Conservation (phyloP, 2,888 invertebrate species). For the Odontocerum albicorne region DNA sequence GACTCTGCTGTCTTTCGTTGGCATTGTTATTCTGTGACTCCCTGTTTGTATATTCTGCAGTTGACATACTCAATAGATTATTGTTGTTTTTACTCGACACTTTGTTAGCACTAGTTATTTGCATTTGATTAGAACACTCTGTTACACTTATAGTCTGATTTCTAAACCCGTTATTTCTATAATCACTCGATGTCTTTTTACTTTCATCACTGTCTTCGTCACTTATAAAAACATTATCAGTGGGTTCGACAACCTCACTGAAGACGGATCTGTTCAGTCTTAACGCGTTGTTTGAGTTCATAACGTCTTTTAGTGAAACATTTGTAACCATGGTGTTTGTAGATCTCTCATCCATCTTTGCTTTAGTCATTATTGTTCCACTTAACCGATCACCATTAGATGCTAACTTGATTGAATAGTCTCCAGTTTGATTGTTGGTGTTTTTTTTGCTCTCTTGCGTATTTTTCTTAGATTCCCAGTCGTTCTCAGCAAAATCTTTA, state of each 20-base stretch:
- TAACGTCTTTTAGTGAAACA: slow-evolving; percentile 31
- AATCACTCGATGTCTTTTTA: neutral
- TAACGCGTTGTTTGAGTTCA: slow-evolving; percentile 32
- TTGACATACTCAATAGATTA: slow-evolving; percentile 19
- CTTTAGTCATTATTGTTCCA: slow-evolving; percentile 16
- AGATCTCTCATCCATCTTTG: slow-evolving; percentile 27
- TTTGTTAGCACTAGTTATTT: slow-evolving; percentile 12
- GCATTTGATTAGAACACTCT: slow-evolving; percentile 24
- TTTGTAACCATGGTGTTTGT: slow-evolving; percentile 23
- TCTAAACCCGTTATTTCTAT: slow-evolving; percentile 23
- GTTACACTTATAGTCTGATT: slow-evolving; percentile 32
- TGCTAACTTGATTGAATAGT: slow-evolving; percentile 12
- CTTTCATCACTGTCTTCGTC: slow-evolving; percentile 20
- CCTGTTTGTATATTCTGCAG: slow-evolving; percentile 7
- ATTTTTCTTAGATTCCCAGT: slow-evolving; percentile 41
- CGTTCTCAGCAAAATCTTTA: slow-evolving; percentile 46
- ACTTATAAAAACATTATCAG: slow-evolving; percentile 26
- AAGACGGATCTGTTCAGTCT: slow-evolving; percentile 24
- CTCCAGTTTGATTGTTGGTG: slow-evolving; percentile 10
- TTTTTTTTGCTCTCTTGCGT: slow-evolving; percentile 8
- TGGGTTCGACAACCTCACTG: slow-evolving; percentile 19
- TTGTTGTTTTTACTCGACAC: slow-evolving; percentile 12
- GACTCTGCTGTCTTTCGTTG: slow-evolving; percentile 50
- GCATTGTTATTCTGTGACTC: slow-evolving; percentile 37
- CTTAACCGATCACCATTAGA: slow-evolving; percentile 15